These are phyloP conservation scores for Mesochorus sp. DNA, from an alignment of 2,888 invertebrate species.

Conservation along the genomic window DNA sequence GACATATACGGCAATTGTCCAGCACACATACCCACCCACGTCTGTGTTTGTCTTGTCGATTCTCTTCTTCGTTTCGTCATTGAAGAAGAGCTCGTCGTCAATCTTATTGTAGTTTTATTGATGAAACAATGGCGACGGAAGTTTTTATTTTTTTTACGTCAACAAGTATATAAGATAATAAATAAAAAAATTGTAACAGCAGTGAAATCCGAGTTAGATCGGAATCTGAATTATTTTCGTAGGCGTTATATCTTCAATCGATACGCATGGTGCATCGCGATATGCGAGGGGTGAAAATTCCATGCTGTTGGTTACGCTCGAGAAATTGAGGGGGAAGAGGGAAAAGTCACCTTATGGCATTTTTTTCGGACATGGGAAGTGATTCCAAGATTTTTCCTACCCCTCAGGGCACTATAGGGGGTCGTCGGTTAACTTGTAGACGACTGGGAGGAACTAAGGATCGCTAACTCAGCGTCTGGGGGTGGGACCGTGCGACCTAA, in stretches of 20 bases:
- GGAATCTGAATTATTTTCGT: too few species aligned
- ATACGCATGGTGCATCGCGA: neutral
- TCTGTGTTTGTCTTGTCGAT: slow-evolving; percentile 22
- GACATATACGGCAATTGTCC: slow-evolving; percentile 27
- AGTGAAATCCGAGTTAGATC: too few species aligned
- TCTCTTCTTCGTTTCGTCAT: slow-evolving; percentile 8
- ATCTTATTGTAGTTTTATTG: neutral
- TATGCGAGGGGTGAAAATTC: neutral
- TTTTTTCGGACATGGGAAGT: slow-evolving; percentile 67
- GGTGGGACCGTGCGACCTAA: slow-evolving; percentile 39
- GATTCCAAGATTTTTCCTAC: slow-evolving; percentile 55
- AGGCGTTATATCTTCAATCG: too few species aligned
- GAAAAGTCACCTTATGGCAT: slow-evolving; percentile 66
- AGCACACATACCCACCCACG: neutral
- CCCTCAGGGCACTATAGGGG: neutral
- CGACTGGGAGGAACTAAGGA: slow-evolving; percentile 65
- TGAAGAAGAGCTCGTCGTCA: neutral
- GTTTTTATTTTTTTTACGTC: too few species aligned
- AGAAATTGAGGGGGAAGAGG: neutral
- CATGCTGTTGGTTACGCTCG: slow-evolving; percentile 17
- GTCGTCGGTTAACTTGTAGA: slow-evolving; percentile 36
- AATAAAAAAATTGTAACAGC: too few species aligned
- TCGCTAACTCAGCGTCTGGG: slow-evolving; percentile 63
- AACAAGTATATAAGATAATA: too few species aligned
- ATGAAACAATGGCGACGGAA: too few species aligned